phyloP scores from a whole-genome alignment of 2,888 invertebrate genomes.

The Ectemnius lituratus region DNA sequence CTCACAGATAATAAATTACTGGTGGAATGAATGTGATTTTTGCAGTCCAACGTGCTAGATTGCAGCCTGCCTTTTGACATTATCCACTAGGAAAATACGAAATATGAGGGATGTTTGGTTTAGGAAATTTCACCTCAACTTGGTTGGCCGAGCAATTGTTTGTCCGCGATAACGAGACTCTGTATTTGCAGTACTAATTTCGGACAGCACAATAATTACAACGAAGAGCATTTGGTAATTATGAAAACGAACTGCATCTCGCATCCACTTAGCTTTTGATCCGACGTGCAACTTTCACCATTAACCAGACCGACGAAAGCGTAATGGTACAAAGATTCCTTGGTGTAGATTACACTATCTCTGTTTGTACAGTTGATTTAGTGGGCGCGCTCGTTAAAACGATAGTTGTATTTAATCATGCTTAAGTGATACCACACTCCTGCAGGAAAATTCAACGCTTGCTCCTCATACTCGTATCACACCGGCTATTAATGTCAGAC shows the following conservation, averaged over 20 bases:
- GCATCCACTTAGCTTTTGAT: constrained; percentile 36
- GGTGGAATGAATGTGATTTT: background rate
- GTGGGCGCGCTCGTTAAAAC: constrained; percentile 42
- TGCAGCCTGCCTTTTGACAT: background rate
- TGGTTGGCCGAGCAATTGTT: background rate
- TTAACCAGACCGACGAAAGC: constrained; percentile 39
- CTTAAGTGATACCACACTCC: constrained; percentile 34
- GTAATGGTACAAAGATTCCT: constrained; percentile 39
- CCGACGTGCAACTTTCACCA: constrained; percentile 34
- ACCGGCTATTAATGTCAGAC: background rate
- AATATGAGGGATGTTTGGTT: background rate
- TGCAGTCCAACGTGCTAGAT: background rate
- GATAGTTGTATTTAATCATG: constrained; percentile 44
- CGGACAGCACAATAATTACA: background rate
- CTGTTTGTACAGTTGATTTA: constrained; percentile 52
- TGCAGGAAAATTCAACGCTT: constrained; percentile 28
- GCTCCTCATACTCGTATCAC: constrained; percentile 34
- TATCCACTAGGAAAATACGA: background rate
- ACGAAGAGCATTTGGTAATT: constrained; percentile 17
- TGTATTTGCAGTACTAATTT: background rate
- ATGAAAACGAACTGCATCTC: constrained; percentile 20
- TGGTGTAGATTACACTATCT: constrained; percentile 44
- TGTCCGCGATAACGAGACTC: background rate
- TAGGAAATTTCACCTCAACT: background rate
- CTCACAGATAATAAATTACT: background rate